Percentiles rank a stretch among this genome's conserved stretches.
Conservation (phyloP, 2,888 invertebrate genomes). For the Calliopum simillimum region DNA sequence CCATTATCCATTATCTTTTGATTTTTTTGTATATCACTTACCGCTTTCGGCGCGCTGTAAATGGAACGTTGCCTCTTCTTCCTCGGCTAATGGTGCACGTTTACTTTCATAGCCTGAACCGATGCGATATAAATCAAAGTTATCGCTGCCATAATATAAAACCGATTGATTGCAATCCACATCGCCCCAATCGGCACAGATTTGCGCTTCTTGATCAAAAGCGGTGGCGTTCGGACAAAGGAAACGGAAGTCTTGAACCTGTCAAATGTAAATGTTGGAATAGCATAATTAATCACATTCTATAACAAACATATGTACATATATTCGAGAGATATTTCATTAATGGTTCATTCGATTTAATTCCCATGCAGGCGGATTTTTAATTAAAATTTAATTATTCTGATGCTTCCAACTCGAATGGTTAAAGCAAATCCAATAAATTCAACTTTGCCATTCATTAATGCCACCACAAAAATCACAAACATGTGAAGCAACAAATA, state of each 20-base stretch:
- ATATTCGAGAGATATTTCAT: too few relatives aligned
- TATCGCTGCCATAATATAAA: slow-evolving; percentile 83
- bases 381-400: slow-evolving; percentile 7
- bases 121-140: slow-evolving; percentile 86
- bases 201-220: slow-evolving; percentile 92
- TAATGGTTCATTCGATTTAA: too few relatives aligned
- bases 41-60: slow-evolving; percentile 80
- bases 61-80: slow-evolving; percentile 79
- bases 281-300: too few relatives aligned
- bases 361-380: neutral
- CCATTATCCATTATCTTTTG: neutral
- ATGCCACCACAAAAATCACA: neutral
- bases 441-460: slow-evolving; percentile 14
- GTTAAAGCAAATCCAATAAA: neutral
- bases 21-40: slow-evolving; percentile 45
- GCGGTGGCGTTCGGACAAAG: slow-evolving; percentile 90
- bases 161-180: slow-evolving; percentile 87
- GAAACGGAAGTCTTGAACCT: slow-evolving; percentile 86
- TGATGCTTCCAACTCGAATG: neutral
- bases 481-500: too few relatives aligned
- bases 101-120: slow-evolving; percentile 81
- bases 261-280: slow-evolving; percentile 45
- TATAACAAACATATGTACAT: too few relatives aligned
- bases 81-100: slow-evolving; percentile 71
- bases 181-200: slow-evolving; percentile 92